Evolutionary conservation across 2,113 vertebrate genomes (phyloP), one percentile per base, ranked within the genome.

Genomic region (Forbesichthys papilliferus): DNA sequence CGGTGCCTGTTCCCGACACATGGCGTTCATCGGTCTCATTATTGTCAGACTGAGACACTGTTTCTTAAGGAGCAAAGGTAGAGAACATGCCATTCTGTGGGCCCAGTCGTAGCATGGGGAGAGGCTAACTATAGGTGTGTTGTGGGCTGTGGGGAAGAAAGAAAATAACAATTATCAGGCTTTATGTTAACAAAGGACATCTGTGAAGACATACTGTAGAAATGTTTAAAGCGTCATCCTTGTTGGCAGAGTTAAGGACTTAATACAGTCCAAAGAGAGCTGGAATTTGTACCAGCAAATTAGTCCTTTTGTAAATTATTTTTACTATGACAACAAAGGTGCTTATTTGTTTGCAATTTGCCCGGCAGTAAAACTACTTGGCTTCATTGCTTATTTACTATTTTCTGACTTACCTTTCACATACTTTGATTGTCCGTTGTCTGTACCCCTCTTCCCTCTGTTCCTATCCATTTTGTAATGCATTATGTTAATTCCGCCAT

Each of bases 1-100:
- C 47, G 48, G 69, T 20, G 64, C 68, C 73, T 74, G 42, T 74
- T 76, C 71, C 70, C 80, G 75, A 84, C 86, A 82, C 71, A 79
- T 42, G 77, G 69, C 51, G 57, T 81, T 90, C 78, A 87, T 88
- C 69, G 74, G 74, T 85, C 79, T 89, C 85, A 87, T 90, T 91
- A 92, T 75, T 81, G 75, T 73, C 80, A 48, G 5, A 63, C 73
- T 53, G 75, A 89, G 83, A 75, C 78, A 71, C 69, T 84, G 84
- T 84, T 81, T 64, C 18, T 56, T 56, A 58, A 66, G 66, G 69
- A 71, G 64, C 52, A 71, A 62, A 80, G 61, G 18, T 64, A 78
- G 3, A 27, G 33, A 82, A 65, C 36, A 48, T 61, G 75, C 65
- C 47, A 10, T 62, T 68, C 11, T 69, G 60, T 27, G 59, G 59